phyloP scores from a whole-genome alignment of 2,113 vertebrate species.

The Halichoeres trimaculatus region DNA sequence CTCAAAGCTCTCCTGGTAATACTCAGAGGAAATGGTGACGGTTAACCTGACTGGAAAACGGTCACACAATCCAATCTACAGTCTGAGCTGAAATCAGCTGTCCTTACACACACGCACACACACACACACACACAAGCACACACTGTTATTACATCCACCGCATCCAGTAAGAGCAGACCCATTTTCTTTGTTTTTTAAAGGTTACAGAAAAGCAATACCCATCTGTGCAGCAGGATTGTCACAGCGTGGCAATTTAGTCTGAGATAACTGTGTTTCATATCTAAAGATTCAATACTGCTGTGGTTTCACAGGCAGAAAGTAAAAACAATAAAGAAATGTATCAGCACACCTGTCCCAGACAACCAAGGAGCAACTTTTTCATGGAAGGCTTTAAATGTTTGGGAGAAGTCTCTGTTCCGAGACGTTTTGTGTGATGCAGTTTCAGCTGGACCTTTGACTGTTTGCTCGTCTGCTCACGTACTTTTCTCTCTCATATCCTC shows the following conservation, averaged over 20 bases:
- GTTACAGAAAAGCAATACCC: constrained; percentile 45
- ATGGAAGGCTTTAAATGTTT: background rate
- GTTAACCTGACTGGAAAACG: constrained; percentile 51
- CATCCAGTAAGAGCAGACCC: constrained; percentile 2
- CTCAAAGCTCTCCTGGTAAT: constrained; percentile 24
- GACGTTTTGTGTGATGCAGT: too few relatives aligned
- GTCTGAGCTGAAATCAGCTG: constrained; percentile 35
- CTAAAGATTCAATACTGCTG: constrained; percentile 28
- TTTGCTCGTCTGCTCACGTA: too few relatives aligned
- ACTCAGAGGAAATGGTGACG: constrained; percentile 45
- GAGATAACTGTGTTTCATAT: constrained; percentile 44
- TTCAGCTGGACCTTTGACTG: too few relatives aligned
- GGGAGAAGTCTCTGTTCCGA: background rate
- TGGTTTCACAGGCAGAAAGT: constrained; percentile 17
- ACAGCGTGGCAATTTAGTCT: constrained; percentile 7
- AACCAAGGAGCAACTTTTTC: constrained; percentile 4
- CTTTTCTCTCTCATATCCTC: background rate
- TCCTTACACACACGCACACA: constrained; percentile 9
- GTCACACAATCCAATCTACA: constrained; percentile 41
- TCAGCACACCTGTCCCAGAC: background rate
- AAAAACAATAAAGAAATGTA: constrained; percentile 4
- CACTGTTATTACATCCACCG: constrained; percentile 24
- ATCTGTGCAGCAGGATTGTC: constrained; percentile 25
- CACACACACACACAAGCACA: constrained; percentile 8
- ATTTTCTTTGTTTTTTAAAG: constrained; percentile 49